These are phyloP conservation scores for Molorchus minor DNA, from an alignment of 2,888 invertebrate genomes.

Conservation along the genomic window DNA sequence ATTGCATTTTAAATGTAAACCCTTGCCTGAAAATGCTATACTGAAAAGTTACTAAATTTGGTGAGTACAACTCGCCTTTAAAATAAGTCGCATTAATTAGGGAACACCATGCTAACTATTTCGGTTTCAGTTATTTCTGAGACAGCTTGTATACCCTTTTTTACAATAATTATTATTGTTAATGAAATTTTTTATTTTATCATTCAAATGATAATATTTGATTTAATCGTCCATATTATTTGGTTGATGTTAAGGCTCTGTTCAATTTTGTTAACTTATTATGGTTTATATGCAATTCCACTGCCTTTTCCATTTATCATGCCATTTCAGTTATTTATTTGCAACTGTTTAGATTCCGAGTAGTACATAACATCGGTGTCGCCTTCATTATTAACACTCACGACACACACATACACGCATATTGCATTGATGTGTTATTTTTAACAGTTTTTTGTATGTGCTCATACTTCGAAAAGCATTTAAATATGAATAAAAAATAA, in stretches of 20 bases:
- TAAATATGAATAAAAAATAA: slow-evolving; percentile 45
- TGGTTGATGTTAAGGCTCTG: slow-evolving; percentile 5
- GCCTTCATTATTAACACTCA: slow-evolving; percentile 26
- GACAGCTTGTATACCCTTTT: too few species aligned
- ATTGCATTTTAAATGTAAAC: too few species aligned
- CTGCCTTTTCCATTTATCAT: slow-evolving; percentile 57
- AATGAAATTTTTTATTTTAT: too few species aligned
- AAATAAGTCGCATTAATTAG: too few species aligned
- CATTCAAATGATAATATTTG: too few species aligned
- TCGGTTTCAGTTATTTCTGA: too few species aligned
- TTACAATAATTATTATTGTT: too few species aligned
- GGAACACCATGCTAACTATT: too few species aligned
- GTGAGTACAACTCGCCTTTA: too few species aligned
- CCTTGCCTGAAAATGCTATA: too few species aligned
- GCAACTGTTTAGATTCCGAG: slow-evolving; percentile 28
- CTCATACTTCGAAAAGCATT: slow-evolving; percentile 48
- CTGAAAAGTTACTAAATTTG: too few species aligned
- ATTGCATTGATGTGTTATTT: slow-evolving; percentile 25
- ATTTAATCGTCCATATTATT: neutral
- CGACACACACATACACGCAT: slow-evolving; percentile 11
- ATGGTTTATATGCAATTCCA: slow-evolving; percentile 55
- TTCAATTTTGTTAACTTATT: slow-evolving; percentile 46
- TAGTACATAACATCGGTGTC: slow-evolving; percentile 10
- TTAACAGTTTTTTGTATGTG: slow-evolving; percentile 49
- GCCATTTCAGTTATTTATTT: slow-evolving; percentile 51